phyloP scores from a whole-genome alignment of 2,113 vertebrate species.

The Cephalopholis sonnerati region DNA sequence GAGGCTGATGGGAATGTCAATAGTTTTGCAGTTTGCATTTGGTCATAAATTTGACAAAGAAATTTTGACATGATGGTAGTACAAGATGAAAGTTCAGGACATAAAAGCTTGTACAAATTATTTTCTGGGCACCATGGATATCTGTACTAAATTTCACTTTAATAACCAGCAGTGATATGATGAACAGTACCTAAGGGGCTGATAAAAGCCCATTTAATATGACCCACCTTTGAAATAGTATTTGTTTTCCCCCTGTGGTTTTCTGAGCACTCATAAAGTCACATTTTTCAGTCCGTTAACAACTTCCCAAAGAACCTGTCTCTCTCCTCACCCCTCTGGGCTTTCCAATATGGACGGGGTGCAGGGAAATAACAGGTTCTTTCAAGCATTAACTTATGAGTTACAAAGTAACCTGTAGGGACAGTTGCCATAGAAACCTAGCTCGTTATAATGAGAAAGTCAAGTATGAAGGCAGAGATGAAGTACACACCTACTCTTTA shows the following conservation, averaged over 20 bases:
- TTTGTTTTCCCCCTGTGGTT: neutral
- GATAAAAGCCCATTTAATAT: neutral
- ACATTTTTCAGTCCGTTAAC: slow-evolving; percentile 53
- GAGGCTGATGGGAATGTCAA: too few relatives aligned
- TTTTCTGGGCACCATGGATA: too few relatives aligned
- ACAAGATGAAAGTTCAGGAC: too few relatives aligned
- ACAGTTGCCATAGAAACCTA: slow-evolving; percentile 83
- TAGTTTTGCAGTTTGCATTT: too few relatives aligned
- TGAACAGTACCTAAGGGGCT: neutral
- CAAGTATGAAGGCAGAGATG: slow-evolving; percentile 62
- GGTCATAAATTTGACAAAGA: too few relatives aligned
- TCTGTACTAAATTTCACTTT: too few relatives aligned
- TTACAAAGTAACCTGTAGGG: slow-evolving; percentile 83
- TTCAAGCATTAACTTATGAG: slow-evolving; percentile 82
- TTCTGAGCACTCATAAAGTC: slow-evolving; percentile 29
- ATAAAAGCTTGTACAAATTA: too few relatives aligned
- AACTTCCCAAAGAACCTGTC: slow-evolving; percentile 42
- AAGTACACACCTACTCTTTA: slow-evolving; percentile 54
- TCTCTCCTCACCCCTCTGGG: slow-evolving; percentile 55
- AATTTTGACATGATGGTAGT: too few relatives aligned
- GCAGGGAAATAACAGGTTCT: slow-evolving; percentile 63
- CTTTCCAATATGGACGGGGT: slow-evolving; percentile 49
- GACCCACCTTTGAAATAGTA: neutral
- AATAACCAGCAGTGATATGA: neutral
- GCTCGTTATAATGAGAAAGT: slow-evolving; percentile 71